These are phyloP conservation scores for cat (Felis catus) DNA, from an alignment of 2,113 vertebrate species.

Conservation along the genomic window DNA sequence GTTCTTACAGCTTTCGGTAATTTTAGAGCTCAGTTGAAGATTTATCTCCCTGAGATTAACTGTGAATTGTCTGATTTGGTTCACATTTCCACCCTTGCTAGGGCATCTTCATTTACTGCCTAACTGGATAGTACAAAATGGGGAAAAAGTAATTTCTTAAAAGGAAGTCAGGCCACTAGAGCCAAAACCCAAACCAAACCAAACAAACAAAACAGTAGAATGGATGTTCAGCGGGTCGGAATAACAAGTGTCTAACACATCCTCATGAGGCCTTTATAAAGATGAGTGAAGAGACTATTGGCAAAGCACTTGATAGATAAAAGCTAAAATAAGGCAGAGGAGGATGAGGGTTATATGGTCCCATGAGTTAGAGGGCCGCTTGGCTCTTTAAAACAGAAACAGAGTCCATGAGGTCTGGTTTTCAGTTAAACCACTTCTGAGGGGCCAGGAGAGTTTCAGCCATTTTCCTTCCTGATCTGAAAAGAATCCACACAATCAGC, in stretches of 20 bases:
- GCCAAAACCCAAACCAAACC: too few species aligned
- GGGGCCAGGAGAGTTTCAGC: neutral
- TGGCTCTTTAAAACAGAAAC: neutral
- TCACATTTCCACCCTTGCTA: neutral
- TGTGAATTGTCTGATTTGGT: neutral
- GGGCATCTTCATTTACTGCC: neutral
- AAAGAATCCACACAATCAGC: neutral
- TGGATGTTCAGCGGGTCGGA: neutral
- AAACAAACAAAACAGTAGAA: neutral
- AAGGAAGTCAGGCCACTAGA: neutral
- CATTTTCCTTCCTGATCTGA: neutral
- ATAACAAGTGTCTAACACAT: neutral
- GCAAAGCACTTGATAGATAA: neutral
- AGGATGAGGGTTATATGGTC: neutral
- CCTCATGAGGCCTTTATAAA: neutral
- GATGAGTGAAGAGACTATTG: neutral
- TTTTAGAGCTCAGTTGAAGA: neutral
- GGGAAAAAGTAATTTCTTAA: conserved; percentile 1
- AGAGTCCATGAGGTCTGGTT: neutral
- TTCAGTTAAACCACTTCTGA: neutral
- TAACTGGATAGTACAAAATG: neutral
- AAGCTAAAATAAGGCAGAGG: neutral
- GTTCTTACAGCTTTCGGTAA: neutral
- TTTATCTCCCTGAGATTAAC: neutral
- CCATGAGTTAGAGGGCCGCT: neutral